phyloP scores from a whole-genome alignment of 1,140 invertebrate genomes.

The Lepidurus couesii region DNA sequence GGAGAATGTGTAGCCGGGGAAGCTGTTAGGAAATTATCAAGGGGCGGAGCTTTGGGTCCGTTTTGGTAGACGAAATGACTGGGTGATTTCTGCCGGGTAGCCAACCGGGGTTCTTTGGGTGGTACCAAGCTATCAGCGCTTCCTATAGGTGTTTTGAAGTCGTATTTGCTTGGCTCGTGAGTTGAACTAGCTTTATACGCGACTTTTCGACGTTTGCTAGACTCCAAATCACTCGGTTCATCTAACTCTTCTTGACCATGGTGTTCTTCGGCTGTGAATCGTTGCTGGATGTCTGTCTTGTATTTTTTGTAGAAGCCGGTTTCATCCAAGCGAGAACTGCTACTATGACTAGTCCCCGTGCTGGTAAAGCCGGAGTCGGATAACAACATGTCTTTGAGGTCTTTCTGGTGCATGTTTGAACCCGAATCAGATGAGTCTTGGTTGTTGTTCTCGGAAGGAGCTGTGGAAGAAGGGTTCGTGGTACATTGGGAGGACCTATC shows the following conservation, averaged over 20 bases:
- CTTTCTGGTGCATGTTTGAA: slow-evolving; percentile 9
- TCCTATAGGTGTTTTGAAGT: not conserved
- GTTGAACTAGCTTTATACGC: slow-evolving; percentile 32
- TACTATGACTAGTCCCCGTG: slow-evolving; percentile 17
- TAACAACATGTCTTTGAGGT: not conserved
- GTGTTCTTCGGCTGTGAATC: slow-evolving; percentile 55
- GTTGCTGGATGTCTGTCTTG: slow-evolving; percentile 87
- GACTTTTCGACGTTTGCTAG: slow-evolving; percentile 36
- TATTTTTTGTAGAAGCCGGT: slow-evolving; percentile 61
- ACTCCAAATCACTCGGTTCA: slow-evolving; percentile 36
- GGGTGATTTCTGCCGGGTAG: slow-evolving; percentile 37
- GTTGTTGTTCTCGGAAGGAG: slow-evolving; percentile 29
- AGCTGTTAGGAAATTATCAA: slow-evolving; percentile 43
- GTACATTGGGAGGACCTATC: slow-evolving; percentile 5
- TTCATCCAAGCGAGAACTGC: slow-evolving; percentile 25
- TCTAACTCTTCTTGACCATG: slow-evolving; percentile 37
- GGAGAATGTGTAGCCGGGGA: slow-evolving; percentile 39
- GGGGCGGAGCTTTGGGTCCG: slow-evolving; percentile 41
- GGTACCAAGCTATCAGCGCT: not conserved
- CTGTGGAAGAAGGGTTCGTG: slow-evolving; percentile 18
- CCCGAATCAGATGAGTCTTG: slow-evolving; percentile 24
- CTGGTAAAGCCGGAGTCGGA: slow-evolving; percentile 22
- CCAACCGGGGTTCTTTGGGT: not conserved
- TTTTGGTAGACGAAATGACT: slow-evolving; percentile 42
- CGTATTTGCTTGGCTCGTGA: not conserved